Evolutionary conservation across 2,888 invertebrate genomes (phyloP), one percentile per base, ranked within the genome.

Genomic region (Stenodera caucasica): DNA sequence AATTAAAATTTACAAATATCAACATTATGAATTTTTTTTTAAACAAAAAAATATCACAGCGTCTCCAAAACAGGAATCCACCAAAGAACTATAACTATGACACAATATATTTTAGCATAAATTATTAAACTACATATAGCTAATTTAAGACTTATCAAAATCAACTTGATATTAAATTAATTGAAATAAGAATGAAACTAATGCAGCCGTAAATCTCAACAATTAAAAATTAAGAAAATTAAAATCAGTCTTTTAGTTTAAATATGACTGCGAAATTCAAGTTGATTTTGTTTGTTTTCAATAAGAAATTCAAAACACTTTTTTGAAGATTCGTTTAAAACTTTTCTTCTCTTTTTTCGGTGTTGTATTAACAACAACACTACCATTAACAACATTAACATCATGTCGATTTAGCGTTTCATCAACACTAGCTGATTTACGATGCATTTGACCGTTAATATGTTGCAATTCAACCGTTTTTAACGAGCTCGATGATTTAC

Each of bases 321-420:
- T 91, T 72, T 87, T 90, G 76, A 91, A 85, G 77, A 92, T 87
- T 80, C 88, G 89, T 78, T 88, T 91, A 68, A 92, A 84, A 75
- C 88, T 87, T 72, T 88, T 90, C 73, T 85, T 86, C 66, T 82
- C 81, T 72, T 87, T 88, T 62, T 81, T 83, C 33, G 72, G 76
- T 65, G 68, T 80, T 45, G 71, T 75, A 65, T n/a, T 9, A 33
- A 14, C 14, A 1, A n/a, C 55, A 30, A 30, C n/a, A 51, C 67
- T 67, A 50, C 72, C 75, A 26, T 67, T 67, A 23, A 63, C 55
- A 23, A 63, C 54, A 3, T 67, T 64, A 29, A 69, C 63, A 5
- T 69, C 66, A 61, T 67, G 69, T 15, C 61, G 60, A 32, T 68
- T 59, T 9, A 23, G 67, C 15, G 69, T 69, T 53, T 74, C 69